phyloP scores from a whole-genome alignment of 2,113 vertebrate species.

The Pangasianodon hypophthalmus region DNA sequence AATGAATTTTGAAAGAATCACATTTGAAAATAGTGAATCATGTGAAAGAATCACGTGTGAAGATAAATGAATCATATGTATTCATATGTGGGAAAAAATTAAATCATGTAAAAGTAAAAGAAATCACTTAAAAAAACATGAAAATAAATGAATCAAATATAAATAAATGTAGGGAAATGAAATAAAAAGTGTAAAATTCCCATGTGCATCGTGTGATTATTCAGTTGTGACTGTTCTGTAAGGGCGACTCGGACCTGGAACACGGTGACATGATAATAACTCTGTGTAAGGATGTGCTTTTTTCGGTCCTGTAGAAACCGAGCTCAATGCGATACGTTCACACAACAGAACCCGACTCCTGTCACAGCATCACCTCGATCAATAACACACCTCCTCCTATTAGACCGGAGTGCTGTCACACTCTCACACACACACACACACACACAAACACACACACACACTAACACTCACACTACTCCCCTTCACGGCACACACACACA shows the following conservation, averaged over 20 bases:
- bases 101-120: background rate
- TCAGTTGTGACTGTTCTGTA: background rate
- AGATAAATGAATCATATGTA: background rate
- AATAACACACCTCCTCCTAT: conserved; percentile 62
- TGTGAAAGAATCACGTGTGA: background rate
- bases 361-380: conserved; percentile 59
- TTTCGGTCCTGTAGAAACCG: background rate
- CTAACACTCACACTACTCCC: background rate
- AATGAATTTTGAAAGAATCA: background rate
- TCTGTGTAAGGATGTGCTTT: conserved; percentile 26
- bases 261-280: background rate
- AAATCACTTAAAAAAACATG: background rate
- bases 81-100: too few relatives aligned
- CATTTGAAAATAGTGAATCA: background rate
- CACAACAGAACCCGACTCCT: conserved; percentile 53
- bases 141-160: background rate
- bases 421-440: conserved; percentile 31
- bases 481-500: background rate
- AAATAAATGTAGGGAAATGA: background rate
- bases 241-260: background rate
- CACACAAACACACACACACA: conserved; percentile 4
- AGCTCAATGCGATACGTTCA: conserved; percentile 45
- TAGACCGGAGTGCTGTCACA: conserved; percentile 62
- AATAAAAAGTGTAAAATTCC: background rate
- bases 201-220: background rate